Conservation (phyloP, 2,888 invertebrate species). For the Dryadula phaetusa region DNA sequence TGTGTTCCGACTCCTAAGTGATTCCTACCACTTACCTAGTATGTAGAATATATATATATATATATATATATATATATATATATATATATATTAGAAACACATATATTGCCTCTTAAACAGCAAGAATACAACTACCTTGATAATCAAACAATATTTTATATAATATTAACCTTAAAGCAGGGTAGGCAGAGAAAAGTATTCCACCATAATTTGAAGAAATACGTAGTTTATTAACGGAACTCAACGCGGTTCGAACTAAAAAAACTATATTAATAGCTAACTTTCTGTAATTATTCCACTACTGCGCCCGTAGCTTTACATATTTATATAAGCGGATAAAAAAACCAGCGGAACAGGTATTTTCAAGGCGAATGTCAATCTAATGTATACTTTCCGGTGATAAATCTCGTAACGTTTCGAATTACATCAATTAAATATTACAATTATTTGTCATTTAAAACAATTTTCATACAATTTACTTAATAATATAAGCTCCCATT, state of each 20-base stretch:
- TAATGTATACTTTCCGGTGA: constrained; percentile 36
- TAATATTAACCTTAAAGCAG: too few relatives aligned
- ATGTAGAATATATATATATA: too few relatives aligned
- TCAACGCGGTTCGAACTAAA: neutral
- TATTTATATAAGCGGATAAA: constrained; percentile 32
- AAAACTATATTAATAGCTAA: neutral
- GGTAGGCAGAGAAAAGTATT: too few relatives aligned
- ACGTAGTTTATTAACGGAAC: neutral
- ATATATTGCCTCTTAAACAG: too few relatives aligned
- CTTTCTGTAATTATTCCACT: neutral
- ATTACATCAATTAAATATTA: constrained; percentile 24
- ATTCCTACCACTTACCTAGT: too few relatives aligned
- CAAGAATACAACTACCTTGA: too few relatives aligned
- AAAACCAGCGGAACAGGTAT: constrained; percentile 43
- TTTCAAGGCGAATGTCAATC: constrained; percentile 53
- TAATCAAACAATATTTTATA: too few relatives aligned
- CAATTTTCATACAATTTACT: constrained; percentile 13
- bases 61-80: too few relatives aligned
- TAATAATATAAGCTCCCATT: neutral
- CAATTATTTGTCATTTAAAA: constrained; percentile 23
- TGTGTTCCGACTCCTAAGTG: too few relatives aligned
- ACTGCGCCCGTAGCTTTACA: constrained; percentile 15
- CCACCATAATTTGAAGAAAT: too few relatives aligned
- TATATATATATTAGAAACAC: too few relatives aligned
- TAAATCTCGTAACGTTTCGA: constrained; percentile 35